Base-by-base conservation (phyloP, 2,113 vertebrate species). In the Equus przewalskii region DNA sequence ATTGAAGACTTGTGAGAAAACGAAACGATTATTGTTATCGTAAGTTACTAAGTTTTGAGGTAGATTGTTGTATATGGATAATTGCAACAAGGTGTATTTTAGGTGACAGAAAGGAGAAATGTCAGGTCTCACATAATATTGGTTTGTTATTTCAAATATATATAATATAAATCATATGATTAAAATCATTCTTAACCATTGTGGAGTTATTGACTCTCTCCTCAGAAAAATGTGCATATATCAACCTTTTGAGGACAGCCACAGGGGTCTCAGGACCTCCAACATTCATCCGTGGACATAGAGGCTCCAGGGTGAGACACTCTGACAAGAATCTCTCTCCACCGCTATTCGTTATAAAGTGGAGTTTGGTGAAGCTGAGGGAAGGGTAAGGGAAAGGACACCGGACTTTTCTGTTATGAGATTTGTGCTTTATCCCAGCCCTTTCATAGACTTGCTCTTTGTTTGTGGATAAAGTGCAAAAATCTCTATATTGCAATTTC, bases 101-200 rank as follows among this genome's bases (percentile, higher is more conserved):
- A 79, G 62, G 19, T 51, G 46, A 87, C 4, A 60, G 51, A 28
- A 94, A 75, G 36, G 65, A 84, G 49, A 93, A 89, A 65, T 83
- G 21, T 28, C 14, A 78, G 15, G 33, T 78, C 16, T 87, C 26
- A 44, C 8, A 41, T 8, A 64, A 62, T 51, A 62, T n/a, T 84
- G 36, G 62, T 86, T 92, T 97, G 18, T 75, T 82, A 81, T 80
- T 89, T 94, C 22, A 72, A 70, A 4, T 54, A 41, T 56, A 46
- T 33, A 28, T 54, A 28, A 87, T 58, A 82, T n/a, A 78, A 91
- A 94, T 28, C 15, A 84, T 49, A 49, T 12, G 33, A 65, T 96
- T 83, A 67, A 76, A 90, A 70, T 65, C 13, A 76, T 70, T 69
- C 22, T 51, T 28, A 87, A 51, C 28, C 15, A 58, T 80, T 97